These are phyloP conservation scores for Drosophila grimshawi DNA, from an alignment of 1,140 invertebrate species.

Conservation along the genomic window DNA sequence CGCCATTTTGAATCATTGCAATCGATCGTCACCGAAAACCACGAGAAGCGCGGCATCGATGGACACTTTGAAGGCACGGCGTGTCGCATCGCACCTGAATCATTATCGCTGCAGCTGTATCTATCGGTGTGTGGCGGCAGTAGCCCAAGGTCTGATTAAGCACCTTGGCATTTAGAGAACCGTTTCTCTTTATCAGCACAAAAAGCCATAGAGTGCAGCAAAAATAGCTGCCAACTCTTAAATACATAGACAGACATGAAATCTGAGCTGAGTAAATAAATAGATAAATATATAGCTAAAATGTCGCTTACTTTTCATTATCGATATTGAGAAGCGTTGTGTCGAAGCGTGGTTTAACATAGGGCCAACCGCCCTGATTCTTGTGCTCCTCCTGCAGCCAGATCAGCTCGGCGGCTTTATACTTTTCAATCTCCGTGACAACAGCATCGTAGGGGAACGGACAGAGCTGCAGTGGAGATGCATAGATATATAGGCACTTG, in stretches of 20 bases:
- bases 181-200: conserved; percentile 1
- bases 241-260: neutral
- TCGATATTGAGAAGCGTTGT: conserved; percentile 87
- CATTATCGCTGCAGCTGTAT: conserved; percentile 9
- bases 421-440: conserved; percentile 94
- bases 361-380: conserved; percentile 98
- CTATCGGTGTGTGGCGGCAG: conserved; percentile 28
- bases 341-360: conserved; percentile 96
- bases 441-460: conserved; percentile 99
- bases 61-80: conserved; percentile 69
- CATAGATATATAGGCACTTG: neutral
- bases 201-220: neutral
- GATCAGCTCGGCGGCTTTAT: conserved; percentile 94
- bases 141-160: conserved; percentile 60
- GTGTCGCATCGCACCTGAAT: conserved; percentile 75
- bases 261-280: neutral
- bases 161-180: conserved; percentile 67
- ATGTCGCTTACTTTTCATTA: conserved; percentile 55
- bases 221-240: neutral
- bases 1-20: conserved; percentile 55
- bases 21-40: conserved; percentile 50
- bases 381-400: conserved; percentile 99
- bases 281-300: neutral
- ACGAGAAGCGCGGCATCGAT: conserved; percentile 33
- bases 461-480: conserved; percentile 88